A percentile compares a stretch with the other conserved stretches of the same genome.
Evolutionary conservation across 2,113 vertebrate genomes (phyloP).

Genomic region (Tragulus kanchil): DNA sequence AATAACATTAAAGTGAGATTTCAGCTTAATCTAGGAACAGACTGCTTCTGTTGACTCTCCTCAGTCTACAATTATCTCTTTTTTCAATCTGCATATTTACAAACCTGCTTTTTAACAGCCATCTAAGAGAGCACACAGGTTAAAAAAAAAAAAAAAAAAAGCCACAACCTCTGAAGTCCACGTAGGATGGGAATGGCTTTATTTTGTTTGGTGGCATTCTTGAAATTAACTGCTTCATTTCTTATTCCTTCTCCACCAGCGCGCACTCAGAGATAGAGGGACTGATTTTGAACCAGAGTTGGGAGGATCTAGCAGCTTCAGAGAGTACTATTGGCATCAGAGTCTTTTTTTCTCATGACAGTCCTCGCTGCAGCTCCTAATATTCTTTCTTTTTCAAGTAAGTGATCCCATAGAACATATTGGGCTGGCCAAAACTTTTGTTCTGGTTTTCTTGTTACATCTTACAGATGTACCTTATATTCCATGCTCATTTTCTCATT

Average conservation of each 20-base stretch:
- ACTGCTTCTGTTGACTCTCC: background rate
- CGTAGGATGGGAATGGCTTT: background rate
- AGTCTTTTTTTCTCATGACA: conserved; percentile 28
- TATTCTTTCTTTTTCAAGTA: conserved; percentile 7
- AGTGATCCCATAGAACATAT: background rate
- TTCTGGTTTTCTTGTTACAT: background rate
- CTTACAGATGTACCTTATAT: background rate
- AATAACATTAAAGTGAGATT: background rate
- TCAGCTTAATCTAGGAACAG: background rate
- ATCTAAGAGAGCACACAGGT: background rate
- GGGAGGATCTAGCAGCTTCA: conserved; percentile 11
- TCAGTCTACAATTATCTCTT: background rate
- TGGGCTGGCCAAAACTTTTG: background rate
- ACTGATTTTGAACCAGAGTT: background rate
- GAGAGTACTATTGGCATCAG: background rate
- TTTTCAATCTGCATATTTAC: conserved; percentile 35
- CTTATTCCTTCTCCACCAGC: background rate
- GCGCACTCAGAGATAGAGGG: background rate
- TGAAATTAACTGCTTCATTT: background rate
- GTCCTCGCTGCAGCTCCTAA: background rate
- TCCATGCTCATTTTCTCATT: background rate
- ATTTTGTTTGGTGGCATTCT: background rate
- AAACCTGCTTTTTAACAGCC: background rate
- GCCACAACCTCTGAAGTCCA: background rate
- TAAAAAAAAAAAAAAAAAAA: background rate